Evolutionary conservation across 2,797 vertebrate species (phyloP), one percentile per base, ranked within the genome.

Genomic region (Epinephelus malabaricus): DNA sequence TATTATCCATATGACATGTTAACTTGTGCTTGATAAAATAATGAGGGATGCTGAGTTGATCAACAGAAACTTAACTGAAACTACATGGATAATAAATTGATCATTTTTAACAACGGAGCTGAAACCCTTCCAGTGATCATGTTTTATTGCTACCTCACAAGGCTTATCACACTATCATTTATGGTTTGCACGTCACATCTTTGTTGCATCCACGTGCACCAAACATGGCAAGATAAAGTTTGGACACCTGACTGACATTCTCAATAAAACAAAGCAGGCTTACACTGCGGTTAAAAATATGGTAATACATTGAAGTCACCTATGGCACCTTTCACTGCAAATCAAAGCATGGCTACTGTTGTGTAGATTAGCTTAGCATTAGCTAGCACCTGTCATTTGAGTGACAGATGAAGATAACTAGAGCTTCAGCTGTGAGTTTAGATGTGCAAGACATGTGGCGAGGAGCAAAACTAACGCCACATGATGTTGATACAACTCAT

Each of bases 261-360:
- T 30, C 1, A 66, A 18, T 46, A 0, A 38, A 27, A 23, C 1
- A 12, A 1, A 8, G 9, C 10, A 40, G 2, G 12, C 5, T 3
- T 1, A 1, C 15, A 23, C 45, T 43, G 3, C 2, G 0, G 40
- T 43, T 5, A 4, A 0, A 30, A 10, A 12, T 2, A 2, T 5
- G 7, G 0, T 21, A 6, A 23, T 0, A 56, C 1, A 3, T 5
- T 17, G 1, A 2, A n/a, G 19, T 38, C 5, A 8, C 38, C 6
- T 19, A 3, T 0, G 0, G 0, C 1, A 43, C 40, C 12, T 30
- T 10, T 5, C 21, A 5, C 0, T 0, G 2, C 6, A 5, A 3
- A 7, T 6, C 7, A 10, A 27, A 7, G 11, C 19, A 45, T 21
- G 38, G 2, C 18, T 5, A 0, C 5, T 13, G 4, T 0, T 53